Percentiles rank a stretch among this genome's conserved stretches.
Conservation (phyloP, 1,140 invertebrate species). For the Probaryconus sp. region DNA sequence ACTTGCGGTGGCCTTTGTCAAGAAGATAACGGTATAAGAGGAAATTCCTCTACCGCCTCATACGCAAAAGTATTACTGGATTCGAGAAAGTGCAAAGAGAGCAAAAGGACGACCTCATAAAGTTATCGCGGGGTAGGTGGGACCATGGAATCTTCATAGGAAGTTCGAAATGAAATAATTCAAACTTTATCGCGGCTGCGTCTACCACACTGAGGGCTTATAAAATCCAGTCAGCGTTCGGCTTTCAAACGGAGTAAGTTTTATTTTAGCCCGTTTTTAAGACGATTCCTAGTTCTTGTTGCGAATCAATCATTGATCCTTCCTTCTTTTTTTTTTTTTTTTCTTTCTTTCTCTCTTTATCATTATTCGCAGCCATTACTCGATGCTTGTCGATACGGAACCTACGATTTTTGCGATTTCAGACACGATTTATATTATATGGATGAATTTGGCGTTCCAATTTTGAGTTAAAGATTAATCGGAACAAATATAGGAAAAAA, state of each 20-base stretch:
- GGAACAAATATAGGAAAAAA: too few species aligned
- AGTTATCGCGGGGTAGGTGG: constrained; percentile 59
- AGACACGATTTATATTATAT: constrained; percentile 26
- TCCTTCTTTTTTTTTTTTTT: background rate
- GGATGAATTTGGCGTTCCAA: constrained; percentile 21
- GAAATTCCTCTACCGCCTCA: constrained; percentile 51
- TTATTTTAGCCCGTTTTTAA: constrained; percentile 43
- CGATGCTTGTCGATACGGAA: constrained; percentile 18
- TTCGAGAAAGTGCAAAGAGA: constrained; percentile 54
- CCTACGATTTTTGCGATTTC: constrained; percentile 26
- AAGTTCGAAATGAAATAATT: constrained; percentile 69
- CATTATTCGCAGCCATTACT: constrained; percentile 45
- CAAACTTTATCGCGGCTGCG: constrained; percentile 61
- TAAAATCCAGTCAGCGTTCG: constrained; percentile 49
- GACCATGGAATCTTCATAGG: constrained; percentile 60
- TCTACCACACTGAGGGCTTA: constrained; percentile 50
- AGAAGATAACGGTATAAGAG: constrained; percentile 50
- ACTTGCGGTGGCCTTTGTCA: constrained; percentile 44
- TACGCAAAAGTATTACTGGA: constrained; percentile 55
- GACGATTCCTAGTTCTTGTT: constrained; percentile 44
- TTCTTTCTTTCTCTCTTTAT: constrained; percentile 31
- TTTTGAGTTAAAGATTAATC: constrained; percentile 28
- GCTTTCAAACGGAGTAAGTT: constrained; percentile 50
- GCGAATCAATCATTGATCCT: constrained; percentile 48
- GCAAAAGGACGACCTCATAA: constrained; percentile 56